phyloP scores from a whole-genome alignment of 1,140 invertebrate genomes.

The Leucophenga varia region DNA sequence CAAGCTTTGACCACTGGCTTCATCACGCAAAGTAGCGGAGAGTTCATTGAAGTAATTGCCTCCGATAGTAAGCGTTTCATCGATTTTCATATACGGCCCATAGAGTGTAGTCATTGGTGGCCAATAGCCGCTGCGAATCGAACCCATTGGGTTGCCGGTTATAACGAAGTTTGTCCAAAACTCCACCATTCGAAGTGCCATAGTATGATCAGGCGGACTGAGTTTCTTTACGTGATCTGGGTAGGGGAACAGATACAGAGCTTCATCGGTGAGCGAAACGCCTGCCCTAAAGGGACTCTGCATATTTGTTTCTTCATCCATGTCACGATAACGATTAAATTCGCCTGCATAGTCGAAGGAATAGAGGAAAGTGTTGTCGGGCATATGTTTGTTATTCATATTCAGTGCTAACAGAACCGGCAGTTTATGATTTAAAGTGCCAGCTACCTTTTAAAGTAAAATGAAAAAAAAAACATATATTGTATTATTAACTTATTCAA shows the following conservation, averaged over 20 bases:
- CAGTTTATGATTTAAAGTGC: slow-evolving; percentile 50
- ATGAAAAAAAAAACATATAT: not conserved
- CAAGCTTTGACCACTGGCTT: slow-evolving; percentile 40
- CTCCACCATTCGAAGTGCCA: slow-evolving; percentile 50
- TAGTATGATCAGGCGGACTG: slow-evolving; percentile 39
- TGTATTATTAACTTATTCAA: not conserved
- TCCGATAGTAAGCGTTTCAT: slow-evolving; percentile 43
- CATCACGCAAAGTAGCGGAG: slow-evolving; percentile 39
- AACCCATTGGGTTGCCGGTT: slow-evolving; percentile 41
- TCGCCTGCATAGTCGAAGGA: slow-evolving; percentile 52
- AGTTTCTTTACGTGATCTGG: slow-evolving; percentile 42
- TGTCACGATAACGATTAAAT: slow-evolving; percentile 49
- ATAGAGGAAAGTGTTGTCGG: slow-evolving; percentile 48
- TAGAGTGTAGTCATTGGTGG: slow-evolving; percentile 52
- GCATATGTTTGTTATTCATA: slow-evolving; percentile 52
- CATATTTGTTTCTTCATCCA: slow-evolving; percentile 54
- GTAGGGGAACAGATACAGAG: slow-evolving; percentile 50
- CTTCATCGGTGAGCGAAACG: slow-evolving; percentile 49
- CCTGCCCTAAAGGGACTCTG: slow-evolving; percentile 51
- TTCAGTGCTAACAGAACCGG: slow-evolving; percentile 47
- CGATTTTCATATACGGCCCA: slow-evolving; percentile 51
- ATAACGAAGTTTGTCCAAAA: slow-evolving; percentile 54
- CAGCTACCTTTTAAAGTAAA: slow-evolving; percentile 32
- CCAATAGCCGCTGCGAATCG: slow-evolving; percentile 41
- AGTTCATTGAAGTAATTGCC: slow-evolving; percentile 51